A percentile compares a stretch with the other conserved stretches of the same genome.
Conservation (phyloP, 2,888 invertebrate genomes). For the Microctonus aethiopoides region DNA sequence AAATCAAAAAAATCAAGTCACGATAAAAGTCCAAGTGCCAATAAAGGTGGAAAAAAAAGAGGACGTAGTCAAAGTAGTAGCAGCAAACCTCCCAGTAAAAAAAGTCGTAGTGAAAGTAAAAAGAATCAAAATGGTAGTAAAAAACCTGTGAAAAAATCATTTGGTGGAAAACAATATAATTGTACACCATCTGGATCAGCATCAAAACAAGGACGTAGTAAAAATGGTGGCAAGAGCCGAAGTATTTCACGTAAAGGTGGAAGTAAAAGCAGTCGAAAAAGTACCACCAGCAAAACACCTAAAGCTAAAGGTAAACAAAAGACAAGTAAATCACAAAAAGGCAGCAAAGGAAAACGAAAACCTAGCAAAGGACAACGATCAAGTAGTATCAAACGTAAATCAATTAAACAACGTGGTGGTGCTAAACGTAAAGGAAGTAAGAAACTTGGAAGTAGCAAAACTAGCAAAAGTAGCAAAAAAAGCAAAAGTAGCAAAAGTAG, state of each 20-base stretch:
- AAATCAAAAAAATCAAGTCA: neutral
- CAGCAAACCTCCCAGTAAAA: neutral
- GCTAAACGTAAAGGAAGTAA: neutral
- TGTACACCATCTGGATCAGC: neutral
- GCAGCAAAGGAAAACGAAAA: neutral
- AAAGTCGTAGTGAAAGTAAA: neutral
- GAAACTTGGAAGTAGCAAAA: neutral
- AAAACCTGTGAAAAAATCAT: neutral
- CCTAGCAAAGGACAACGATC: conserved; percentile 8
- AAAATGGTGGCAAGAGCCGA: neutral
- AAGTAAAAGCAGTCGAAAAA: neutral
- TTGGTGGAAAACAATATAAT: neutral
- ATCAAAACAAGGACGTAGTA: neutral
- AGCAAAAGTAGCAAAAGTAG: conserved; percentile 15
- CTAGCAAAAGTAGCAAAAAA: conserved; percentile 16
- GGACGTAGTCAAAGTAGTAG: neutral
- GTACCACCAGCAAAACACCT: neutral
- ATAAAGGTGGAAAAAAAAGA: neutral
- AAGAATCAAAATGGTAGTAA: neutral
- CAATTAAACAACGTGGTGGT: too few relatives aligned
- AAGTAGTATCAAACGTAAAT: neutral
- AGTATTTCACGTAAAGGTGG: neutral
- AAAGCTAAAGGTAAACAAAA: neutral
- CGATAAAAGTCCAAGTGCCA: neutral
- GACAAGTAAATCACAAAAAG: conserved; percentile 7